Percentiles rank a stretch among this genome's conserved stretches.
Conservation (phyloP, 2,113 vertebrate species). For the Gallinago jamesoni region DNA sequence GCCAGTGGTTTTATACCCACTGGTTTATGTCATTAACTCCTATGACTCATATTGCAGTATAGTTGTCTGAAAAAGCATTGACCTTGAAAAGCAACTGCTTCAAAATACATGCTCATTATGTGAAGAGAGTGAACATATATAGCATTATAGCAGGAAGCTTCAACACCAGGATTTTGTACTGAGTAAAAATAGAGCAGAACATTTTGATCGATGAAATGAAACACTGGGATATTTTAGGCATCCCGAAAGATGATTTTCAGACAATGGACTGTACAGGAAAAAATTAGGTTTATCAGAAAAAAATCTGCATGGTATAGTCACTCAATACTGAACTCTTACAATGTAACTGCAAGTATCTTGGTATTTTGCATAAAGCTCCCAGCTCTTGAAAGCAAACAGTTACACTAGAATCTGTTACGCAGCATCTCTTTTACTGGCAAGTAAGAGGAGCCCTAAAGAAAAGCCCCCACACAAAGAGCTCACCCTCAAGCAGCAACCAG, state of each 20-base stretch:
- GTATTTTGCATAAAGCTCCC: not conserved
- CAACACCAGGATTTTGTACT: constrained; percentile 45
- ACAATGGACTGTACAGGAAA: not conserved
- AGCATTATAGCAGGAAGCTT: constrained; percentile 61
- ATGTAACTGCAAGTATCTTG: not conserved
- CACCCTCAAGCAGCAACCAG: not conserved
- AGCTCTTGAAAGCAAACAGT: not conserved
- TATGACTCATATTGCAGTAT: constrained; percentile 52
- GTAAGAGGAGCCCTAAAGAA: not conserved
- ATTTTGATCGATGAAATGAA: constrained; percentile 22
- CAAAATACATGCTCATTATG: constrained; percentile 54
- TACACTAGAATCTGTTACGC: not conserved
- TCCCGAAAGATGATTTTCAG: constrained; percentile 22
- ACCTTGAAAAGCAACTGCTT: constrained; percentile 55
- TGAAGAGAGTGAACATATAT: constrained; percentile 55
- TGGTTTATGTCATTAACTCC: constrained; percentile 38
- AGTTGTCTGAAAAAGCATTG: constrained; percentile 51
- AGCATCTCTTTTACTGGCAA: not conserved
- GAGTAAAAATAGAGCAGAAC: constrained; percentile 59
- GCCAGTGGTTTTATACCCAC: not conserved
- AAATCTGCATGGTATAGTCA: not conserved
- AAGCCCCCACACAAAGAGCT: not conserved
- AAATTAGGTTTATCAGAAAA: not conserved
- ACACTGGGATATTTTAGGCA: constrained; percentile 27
- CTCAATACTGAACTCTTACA: not conserved